These are phyloP conservation scores for Mormyrus lacerda DNA, from an alignment of 2,113 vertebrate genomes.

Conservation along the genomic window DNA sequence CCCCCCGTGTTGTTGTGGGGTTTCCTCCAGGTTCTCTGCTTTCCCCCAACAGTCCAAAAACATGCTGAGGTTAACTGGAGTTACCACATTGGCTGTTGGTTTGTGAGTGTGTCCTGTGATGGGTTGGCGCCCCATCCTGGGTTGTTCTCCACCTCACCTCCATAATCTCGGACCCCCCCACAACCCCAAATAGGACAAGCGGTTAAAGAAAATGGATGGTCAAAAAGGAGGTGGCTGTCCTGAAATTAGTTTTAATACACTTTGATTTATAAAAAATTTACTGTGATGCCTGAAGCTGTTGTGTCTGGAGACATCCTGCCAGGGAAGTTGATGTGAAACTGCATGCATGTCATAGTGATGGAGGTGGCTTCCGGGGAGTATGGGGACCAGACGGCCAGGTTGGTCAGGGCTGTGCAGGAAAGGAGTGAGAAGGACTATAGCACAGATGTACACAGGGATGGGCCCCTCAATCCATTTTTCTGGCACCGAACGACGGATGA, in stretches of 20 bases:
- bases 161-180: background rate
- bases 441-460: slow-evolving; percentile 60
- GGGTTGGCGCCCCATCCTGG: background rate
- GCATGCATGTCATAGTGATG: slow-evolving; percentile 60
- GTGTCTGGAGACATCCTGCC: background rate
- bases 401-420: slow-evolving; percentile 71
- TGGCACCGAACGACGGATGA: slow-evolving; percentile 82
- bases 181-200: background rate
- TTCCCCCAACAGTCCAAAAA: background rate
- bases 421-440: slow-evolving; percentile 64
- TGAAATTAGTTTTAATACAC: background rate
- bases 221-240: background rate
- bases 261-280: background rate
- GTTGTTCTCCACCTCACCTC: background rate
- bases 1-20: background rate
- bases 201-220: background rate
- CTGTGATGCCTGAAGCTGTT: background rate
- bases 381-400: slow-evolving; percentile 66
- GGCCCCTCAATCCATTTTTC: slow-evolving; percentile 67
- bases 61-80: background rate
- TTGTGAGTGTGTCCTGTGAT: background rate
- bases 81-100: background rate
- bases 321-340: background rate
- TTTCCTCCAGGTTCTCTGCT: background rate
- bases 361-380: slow-evolving; percentile 77